These are phyloP conservation scores for Colletes collaris DNA, from an alignment of 2,888 invertebrate species.

Conservation along the genomic window DNA sequence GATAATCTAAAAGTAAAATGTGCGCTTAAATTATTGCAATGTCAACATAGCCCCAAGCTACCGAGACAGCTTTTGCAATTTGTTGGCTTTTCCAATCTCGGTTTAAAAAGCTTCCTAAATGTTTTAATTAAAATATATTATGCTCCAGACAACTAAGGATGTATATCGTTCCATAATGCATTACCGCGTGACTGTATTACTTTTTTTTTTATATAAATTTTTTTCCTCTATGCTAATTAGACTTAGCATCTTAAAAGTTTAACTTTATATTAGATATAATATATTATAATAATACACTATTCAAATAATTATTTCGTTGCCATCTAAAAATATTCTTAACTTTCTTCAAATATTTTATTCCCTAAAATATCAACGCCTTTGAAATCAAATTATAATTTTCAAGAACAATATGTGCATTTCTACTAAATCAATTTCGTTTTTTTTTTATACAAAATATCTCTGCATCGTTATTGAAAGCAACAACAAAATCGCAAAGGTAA, in stretches of 20 bases:
- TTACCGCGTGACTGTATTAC: constrained; percentile 23
- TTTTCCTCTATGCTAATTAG: constrained; percentile 46
- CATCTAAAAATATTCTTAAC: constrained; percentile 70
- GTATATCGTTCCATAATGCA: constrained; percentile 16
- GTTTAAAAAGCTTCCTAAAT: constrained; percentile 54
- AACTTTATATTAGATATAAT: constrained; percentile 61
- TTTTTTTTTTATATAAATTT: constrained; percentile 30
- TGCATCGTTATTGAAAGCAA: constrained; percentile 49
- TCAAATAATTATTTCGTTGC: constrained; percentile 64
- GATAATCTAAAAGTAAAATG: constrained; percentile 67
- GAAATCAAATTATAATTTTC: constrained; percentile 58
- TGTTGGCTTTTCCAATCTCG: constrained; percentile 27
- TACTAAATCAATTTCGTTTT: constrained; percentile 51
- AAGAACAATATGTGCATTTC: constrained; percentile 54
- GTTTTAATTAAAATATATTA: constrained; percentile 65
- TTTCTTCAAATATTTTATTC: constrained; percentile 59
- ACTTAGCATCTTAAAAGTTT: constrained; percentile 61
- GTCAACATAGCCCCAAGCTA: constrained; percentile 67
- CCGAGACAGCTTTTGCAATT: constrained; percentile 42
- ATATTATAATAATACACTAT: constrained; percentile 62
- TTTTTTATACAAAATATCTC: constrained; percentile 64
- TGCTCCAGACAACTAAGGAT: constrained; percentile 54
- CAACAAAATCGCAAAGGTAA: constrained; percentile 56
- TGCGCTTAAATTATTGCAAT: constrained; percentile 68
- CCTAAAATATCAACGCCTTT: constrained; percentile 60